phyloP scores from a whole-genome alignment of 2,797 vertebrate species.

The Myripristis murdjan region DNA sequence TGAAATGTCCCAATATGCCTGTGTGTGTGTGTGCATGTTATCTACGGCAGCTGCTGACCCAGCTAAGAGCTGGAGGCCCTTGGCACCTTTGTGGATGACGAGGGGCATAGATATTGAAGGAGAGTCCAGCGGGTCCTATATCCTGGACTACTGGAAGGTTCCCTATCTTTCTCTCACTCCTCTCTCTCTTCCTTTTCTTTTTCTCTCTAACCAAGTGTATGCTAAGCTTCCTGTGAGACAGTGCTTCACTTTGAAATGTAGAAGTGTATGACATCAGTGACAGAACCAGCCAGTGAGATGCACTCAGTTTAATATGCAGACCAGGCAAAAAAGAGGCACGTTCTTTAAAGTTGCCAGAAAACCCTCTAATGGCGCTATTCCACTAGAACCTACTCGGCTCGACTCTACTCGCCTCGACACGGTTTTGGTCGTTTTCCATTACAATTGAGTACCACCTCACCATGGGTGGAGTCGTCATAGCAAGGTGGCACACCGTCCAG shows the following conservation, averaged over 20 bases:
- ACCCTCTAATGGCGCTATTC: too few species aligned
- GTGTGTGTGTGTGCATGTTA: conserved; percentile 95
- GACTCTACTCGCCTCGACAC: too few species aligned
- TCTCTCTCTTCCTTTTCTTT: conserved; percentile 71
- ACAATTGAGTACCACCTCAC: too few species aligned
- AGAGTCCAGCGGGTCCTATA: conserved; percentile 97
- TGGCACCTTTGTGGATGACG: conserved; percentile 95
- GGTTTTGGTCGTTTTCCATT: too few species aligned
- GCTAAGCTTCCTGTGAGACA: conserved; percentile 71
- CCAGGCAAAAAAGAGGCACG: neutral
- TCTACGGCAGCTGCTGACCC: conserved; percentile 97
- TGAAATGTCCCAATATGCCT: conserved; percentile 98
- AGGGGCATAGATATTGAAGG: conserved; percentile 97
- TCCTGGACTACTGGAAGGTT: conserved; percentile 98
- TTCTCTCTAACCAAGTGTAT: conserved; percentile 79
- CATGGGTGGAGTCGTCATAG: too few species aligned
- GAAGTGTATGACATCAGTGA: conserved; percentile 49
- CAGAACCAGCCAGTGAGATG: conserved; percentile 30
- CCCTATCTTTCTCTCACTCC: conserved; percentile 90
- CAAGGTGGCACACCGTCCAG: too few species aligned
- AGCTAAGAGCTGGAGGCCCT: conserved; percentile 96
- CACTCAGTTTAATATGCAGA: conserved; percentile 17
- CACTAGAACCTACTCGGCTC: too few species aligned
- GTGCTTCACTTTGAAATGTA: conserved; percentile 61
- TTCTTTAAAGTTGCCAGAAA: neutral